Conservation (phyloP, 1,140 invertebrate species). For the Chionoecetes opilio region DNA sequence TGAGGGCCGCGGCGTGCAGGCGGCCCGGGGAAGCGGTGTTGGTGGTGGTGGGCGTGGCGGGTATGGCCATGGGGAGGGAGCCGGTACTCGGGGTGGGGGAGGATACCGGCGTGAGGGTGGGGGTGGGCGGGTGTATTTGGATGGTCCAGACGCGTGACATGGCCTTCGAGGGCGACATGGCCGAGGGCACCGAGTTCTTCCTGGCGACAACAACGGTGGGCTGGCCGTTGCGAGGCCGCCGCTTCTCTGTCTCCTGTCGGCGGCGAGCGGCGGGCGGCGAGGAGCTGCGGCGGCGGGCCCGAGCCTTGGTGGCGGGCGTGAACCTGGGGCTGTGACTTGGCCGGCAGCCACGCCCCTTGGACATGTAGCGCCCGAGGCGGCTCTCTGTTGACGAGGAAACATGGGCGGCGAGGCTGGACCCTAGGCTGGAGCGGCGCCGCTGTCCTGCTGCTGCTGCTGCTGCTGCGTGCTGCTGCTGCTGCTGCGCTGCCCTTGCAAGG, state of each 20-base stretch:
- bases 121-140: background rate
- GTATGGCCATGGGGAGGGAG: too few species aligned
- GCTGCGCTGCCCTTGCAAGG: background rate
- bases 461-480: background rate
- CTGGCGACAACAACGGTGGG: background rate
- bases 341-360: background rate
- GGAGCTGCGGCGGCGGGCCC: slow-evolving; percentile 9
- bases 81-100: background rate
- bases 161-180: background rate
- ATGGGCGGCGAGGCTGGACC: background rate
- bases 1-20: background rate
- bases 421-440: background rate
- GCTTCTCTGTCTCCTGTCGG: background rate
- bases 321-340: background rate
- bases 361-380: background rate
- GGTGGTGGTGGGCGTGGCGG: background rate
- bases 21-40: background rate
- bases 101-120: background rate
- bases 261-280: slow-evolving; percentile 25
- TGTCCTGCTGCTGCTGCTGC: background rate
- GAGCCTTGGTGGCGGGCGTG: background rate
- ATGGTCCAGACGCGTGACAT: slow-evolving; percentile 45
- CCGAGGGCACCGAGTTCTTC: background rate
- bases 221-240: background rate
- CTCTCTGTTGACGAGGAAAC: background rate